phyloP scores from a whole-genome alignment of 2,113 vertebrate species.

The Thalassarche chlororhynchos region DNA sequence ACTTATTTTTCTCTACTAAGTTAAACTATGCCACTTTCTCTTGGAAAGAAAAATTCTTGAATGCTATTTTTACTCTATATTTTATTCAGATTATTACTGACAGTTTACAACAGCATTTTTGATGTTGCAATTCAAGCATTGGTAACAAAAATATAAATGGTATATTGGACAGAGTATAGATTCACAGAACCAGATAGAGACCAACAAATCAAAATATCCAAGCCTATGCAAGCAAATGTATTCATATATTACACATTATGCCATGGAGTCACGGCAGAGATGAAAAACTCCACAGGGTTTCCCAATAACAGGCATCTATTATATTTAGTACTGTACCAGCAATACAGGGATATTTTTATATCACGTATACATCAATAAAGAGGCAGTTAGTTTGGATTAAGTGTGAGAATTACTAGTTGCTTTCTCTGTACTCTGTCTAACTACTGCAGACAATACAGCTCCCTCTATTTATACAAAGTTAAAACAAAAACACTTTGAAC shows the following conservation, averaged over 20 bases:
- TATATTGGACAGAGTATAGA: background rate
- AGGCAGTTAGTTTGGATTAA: background rate
- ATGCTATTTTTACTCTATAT: background rate
- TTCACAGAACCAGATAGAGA: background rate
- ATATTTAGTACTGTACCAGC: background rate
- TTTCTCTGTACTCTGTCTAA: background rate
- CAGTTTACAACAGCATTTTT: background rate
- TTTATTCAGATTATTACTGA: background rate
- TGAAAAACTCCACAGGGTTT: background rate
- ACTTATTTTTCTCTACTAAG: background rate
- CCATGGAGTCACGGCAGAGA: background rate
- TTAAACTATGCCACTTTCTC: background rate
- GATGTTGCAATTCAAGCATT: background rate
- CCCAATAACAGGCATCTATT: background rate
- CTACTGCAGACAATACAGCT: background rate
- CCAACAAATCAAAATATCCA: background rate
- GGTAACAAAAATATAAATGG: background rate
- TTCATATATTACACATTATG: background rate
- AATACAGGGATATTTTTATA: background rate
- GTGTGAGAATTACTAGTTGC: background rate
- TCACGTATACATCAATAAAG: background rate
- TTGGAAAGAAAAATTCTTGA: background rate
- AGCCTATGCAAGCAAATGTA: background rate
- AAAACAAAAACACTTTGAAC: background rate
- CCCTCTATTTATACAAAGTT: background rate